Evolutionary conservation across 1,140 invertebrate species (phyloP).

Genomic region (Saccostrea glomerata): DNA sequence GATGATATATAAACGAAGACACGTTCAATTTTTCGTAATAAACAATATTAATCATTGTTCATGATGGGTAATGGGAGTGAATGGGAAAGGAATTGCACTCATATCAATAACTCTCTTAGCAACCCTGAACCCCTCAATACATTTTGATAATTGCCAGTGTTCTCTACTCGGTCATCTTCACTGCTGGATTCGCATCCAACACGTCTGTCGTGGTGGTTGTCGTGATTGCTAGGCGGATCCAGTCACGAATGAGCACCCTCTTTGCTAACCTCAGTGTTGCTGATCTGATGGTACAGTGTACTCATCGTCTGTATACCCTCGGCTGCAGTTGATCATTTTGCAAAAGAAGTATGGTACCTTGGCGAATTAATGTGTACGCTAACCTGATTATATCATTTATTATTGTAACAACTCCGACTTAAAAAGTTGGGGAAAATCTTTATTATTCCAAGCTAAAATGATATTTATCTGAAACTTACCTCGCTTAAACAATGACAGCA

Average conservation of each 20-base stretch:
- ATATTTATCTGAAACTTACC: too few relatives aligned
- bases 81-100: not conserved
- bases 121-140: constrained; percentile 85
- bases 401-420: too few relatives aligned
- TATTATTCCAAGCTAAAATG: too few relatives aligned
- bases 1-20: too few relatives aligned
- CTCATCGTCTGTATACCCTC: constrained; percentile 93
- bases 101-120: too few relatives aligned
- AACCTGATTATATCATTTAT: too few relatives aligned
- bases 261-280: constrained; percentile 86
- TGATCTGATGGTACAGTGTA: constrained; percentile 89
- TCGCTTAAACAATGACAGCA: too few relatives aligned
- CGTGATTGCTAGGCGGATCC: constrained; percentile 81
- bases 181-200: constrained; percentile 66
- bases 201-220: constrained; percentile 66
- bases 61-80: not conserved
- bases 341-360: constrained; percentile 88
- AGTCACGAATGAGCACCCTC: constrained; percentile 91
- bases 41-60: too few relatives aligned
- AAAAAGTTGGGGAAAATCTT: too few relatives aligned
- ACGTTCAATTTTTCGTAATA: too few relatives aligned
- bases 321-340: constrained; percentile 88
- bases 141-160: constrained; percentile 82
- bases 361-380: constrained; percentile 88
- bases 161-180: constrained; percentile 65